phyloP scores from a whole-genome alignment of 2,888 invertebrate species.

The Perithous albicinctus region DNA sequence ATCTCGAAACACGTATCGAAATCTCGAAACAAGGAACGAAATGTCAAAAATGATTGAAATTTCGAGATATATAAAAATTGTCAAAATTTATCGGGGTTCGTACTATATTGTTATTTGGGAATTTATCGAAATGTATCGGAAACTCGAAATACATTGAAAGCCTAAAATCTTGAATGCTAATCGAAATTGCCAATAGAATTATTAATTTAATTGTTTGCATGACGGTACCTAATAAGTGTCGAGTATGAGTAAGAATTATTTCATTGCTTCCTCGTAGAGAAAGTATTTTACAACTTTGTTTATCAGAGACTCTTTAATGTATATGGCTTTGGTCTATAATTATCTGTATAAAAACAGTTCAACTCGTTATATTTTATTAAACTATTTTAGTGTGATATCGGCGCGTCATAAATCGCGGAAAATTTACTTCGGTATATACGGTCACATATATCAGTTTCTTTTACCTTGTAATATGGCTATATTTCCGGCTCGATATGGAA shows the following conservation, averaged over 20 bases:
- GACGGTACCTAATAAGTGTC: background rate
- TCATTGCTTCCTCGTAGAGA: slow-evolving; percentile 1
- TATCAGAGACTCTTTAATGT: background rate
- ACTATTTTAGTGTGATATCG: background rate
- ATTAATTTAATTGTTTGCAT: background rate
- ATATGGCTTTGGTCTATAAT: background rate
- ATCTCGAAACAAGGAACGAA: too few species aligned
- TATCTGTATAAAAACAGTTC: background rate
- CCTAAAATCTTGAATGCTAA: too few species aligned
- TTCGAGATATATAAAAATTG: too few species aligned
- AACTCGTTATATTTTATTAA: background rate
- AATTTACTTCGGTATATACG: background rate
- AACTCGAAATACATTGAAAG: too few species aligned
- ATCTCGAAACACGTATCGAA: too few species aligned
- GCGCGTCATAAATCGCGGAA: background rate
- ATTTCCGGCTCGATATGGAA: background rate
- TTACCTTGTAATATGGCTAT: background rate
- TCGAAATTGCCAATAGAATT: background rate
- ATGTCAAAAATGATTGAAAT: too few species aligned
- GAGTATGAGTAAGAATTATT: background rate
- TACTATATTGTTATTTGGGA: too few species aligned
- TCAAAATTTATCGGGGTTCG: too few species aligned
- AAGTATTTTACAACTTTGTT: background rate
- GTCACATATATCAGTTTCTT: background rate
- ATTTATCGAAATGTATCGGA: too few species aligned